A percentile compares a stretch with the other conserved stretches of the same genome.
Evolutionary conservation across 2,888 invertebrate genomes (phyloP).

Genomic region (Hartigia nigra): DNA sequence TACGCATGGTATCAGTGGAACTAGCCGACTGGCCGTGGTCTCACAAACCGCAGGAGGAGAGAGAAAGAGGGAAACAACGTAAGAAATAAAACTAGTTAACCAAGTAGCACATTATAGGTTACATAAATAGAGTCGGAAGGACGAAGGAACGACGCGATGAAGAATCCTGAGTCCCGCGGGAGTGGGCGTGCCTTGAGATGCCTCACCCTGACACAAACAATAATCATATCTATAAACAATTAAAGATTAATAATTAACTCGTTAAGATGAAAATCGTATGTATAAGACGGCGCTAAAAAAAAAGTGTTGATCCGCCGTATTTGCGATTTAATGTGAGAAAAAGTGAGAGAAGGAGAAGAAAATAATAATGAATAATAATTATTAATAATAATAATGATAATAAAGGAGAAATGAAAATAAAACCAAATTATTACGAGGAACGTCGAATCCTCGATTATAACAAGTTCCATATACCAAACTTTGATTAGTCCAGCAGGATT

Average conservation of each 20-base stretch:
- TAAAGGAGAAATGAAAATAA: constrained; percentile 10
- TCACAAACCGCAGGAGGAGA: constrained; percentile 13
- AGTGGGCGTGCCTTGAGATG: constrained; percentile 61
- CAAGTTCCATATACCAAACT: background rate
- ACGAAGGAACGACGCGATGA: background rate
- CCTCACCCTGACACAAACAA: constrained; percentile 59
- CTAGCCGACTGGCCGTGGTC: background rate
- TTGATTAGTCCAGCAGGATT: background rate
- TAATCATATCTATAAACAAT: constrained; percentile 56
- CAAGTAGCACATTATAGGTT: constrained; percentile 7
- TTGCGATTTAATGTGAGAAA: background rate
- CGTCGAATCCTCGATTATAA: background rate
- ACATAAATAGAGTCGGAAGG: background rate
- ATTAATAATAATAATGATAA: background rate
- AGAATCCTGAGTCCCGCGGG: constrained; percentile 22
- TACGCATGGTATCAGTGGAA: background rate
- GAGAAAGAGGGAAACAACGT: constrained; percentile 9
- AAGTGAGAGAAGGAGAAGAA: constrained; percentile 9
- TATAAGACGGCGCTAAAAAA: constrained; percentile 13
- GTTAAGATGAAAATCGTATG: constrained; percentile 30
- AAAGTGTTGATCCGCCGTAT: constrained; percentile 8
- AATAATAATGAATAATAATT: constrained; percentile 5
- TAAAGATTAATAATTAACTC: constrained; percentile 34
- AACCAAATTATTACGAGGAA: constrained; percentile 11
- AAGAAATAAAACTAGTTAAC: constrained; percentile 1